phyloP scores from a whole-genome alignment of 1,140 invertebrate genomes.

The Portunus trituberculatus region DNA sequence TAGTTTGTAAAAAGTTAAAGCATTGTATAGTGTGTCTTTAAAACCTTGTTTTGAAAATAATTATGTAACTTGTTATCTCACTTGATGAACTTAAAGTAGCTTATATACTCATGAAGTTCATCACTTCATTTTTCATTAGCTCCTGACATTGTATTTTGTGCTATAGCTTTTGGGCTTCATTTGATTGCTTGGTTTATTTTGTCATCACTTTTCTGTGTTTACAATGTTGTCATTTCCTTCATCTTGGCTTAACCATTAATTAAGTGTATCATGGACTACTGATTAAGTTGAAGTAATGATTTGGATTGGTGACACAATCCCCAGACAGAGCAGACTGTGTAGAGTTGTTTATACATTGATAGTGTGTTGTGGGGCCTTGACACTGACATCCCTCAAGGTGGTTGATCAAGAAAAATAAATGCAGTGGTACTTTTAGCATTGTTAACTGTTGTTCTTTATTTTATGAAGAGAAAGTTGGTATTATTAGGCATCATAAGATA shows the following conservation, averaged over 20 bases:
- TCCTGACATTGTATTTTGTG: too few relatives aligned
- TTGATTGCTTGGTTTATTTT: neutral
- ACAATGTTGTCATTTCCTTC: neutral
- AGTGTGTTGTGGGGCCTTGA: neutral
- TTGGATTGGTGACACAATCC: neutral
- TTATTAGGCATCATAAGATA: slow-evolving; percentile 5
- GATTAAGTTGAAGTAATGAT: neutral
- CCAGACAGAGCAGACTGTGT: slow-evolving; percentile 17
- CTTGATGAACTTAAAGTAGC: neutral
- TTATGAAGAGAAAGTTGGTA: slow-evolving; percentile 33
- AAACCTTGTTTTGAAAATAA: neutral
- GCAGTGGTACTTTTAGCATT: neutral
- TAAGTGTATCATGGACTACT: neutral
- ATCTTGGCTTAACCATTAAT: neutral
- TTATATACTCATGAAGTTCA: neutral
- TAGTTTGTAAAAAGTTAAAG: slow-evolving; percentile 26
- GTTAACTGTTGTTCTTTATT: neutral
- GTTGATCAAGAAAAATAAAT: neutral
- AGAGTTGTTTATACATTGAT: neutral
- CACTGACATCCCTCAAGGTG: neutral
- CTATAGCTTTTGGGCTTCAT: slow-evolving; percentile 7
- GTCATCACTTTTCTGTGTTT: neutral
- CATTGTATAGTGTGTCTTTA: slow-evolving; percentile 30
- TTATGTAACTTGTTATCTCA: neutral
- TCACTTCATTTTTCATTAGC: neutral